Conservation (phyloP, 92 coral and sea anemone species). For the Anthopleura xanthogrammica region DNA sequence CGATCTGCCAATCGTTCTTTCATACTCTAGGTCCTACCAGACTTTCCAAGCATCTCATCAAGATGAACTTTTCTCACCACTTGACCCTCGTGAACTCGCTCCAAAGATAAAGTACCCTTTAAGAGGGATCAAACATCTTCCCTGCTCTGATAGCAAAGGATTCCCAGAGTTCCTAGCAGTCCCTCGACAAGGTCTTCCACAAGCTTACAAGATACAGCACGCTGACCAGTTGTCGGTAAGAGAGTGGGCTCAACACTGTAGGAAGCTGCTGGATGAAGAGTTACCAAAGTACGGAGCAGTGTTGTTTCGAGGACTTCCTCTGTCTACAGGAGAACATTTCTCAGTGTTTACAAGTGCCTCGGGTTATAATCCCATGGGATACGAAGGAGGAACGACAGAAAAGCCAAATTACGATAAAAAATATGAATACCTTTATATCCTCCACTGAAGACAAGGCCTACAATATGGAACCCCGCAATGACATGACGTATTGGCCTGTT, state of each 20-base stretch:
- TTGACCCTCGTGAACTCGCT: background rate
- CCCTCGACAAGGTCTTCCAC: conserved; percentile 54
- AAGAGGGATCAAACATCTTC: conserved; percentile 47
- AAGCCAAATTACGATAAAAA: conserved; percentile 15
- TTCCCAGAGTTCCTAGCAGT: conserved; percentile 65
- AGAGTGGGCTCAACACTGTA: conserved; percentile 60
- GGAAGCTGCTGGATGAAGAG: conserved; percentile 45
- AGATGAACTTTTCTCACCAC: background rate
- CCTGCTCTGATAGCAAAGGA: conserved; percentile 51
- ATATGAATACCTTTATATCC: conserved; percentile 22
- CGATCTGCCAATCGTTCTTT: too few species aligned
- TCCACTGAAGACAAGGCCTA: conserved; percentile 12
- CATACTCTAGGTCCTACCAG: background rate
- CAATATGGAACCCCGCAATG: conserved; percentile 42
- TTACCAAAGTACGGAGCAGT: conserved; percentile 49
- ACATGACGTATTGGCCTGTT: conserved; percentile 40
- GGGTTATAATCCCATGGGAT: conserved; percentile 30
- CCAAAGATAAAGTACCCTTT: conserved; percentile 24
- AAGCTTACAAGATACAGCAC: conserved; percentile 33
- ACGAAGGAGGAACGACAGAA: conserved; percentile 36
- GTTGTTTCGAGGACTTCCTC: conserved; percentile 47
- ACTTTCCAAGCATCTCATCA: background rate
- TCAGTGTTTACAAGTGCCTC: conserved; percentile 7
- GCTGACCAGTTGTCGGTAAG: conserved; percentile 27
- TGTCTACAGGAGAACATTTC: conserved; percentile 21